Conservation (phyloP, 53 echinoderm and acorn worm genomes). For the Paracentrotus lividus region DNA sequence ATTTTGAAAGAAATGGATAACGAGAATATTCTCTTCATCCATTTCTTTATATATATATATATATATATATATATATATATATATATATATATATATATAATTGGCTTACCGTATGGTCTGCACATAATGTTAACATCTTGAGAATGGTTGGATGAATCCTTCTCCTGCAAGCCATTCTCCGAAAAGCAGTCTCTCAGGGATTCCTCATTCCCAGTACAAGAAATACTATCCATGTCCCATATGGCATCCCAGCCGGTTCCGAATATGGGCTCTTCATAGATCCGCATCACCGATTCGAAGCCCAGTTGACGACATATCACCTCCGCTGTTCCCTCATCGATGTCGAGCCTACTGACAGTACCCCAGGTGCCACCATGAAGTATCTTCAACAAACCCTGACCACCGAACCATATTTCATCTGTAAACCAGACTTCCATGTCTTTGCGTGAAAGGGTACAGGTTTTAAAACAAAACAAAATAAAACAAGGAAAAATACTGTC, state of each 20-base stretch:
- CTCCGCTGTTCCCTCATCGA: background rate
- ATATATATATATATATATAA: too few relatives aligned
- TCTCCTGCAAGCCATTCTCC: background rate
- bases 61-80: too few relatives aligned
- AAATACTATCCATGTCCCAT: background rate
- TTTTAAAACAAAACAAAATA: too few relatives aligned
- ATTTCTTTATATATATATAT: too few relatives aligned
- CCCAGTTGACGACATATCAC: slow-evolving; percentile 54
- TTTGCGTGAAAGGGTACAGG: too few relatives aligned
- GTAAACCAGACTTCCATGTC: slow-evolving; percentile 23
- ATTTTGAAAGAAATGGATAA: too few relatives aligned
- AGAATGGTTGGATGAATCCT: background rate
- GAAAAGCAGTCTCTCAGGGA: background rate
- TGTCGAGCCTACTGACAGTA: background rate
- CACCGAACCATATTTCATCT: background rate
- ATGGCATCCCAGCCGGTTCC: background rate
- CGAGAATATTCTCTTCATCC: too few relatives aligned
- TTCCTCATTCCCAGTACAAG: slow-evolving; percentile 42
- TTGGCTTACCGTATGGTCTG: slow-evolving; percentile 45
- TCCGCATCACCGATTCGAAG: slow-evolving; percentile 48
- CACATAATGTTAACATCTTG: slow-evolving; percentile 32
- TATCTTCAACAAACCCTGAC: slow-evolving; percentile 36
- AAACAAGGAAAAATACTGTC: too few relatives aligned
- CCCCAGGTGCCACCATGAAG: background rate
- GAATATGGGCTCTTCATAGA: slow-evolving; percentile 52